Evolutionary conservation across 1,140 invertebrate species (phyloP).

Genomic region (Drusus annulatus): DNA sequence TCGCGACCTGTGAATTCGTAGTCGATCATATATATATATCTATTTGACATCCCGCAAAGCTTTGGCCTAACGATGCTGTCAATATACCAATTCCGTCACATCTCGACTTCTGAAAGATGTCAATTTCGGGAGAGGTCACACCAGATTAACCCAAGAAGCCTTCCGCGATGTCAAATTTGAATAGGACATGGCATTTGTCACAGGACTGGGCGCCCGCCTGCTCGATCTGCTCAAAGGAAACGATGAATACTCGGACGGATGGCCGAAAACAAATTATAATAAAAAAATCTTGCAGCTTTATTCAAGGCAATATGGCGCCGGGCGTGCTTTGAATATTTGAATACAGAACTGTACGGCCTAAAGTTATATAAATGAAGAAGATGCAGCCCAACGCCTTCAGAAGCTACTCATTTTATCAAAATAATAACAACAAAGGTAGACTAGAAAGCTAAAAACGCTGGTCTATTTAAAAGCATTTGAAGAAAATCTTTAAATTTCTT

Average conservation of each 20-base stretch:
- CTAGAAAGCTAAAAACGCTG: too few species aligned
- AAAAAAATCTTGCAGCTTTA: conserved; percentile 24
- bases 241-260: conserved; percentile 13
- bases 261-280: conserved; percentile 31
- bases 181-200: conserved; percentile 24
- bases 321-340: conserved; percentile 30
- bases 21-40: too few species aligned
- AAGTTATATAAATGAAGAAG: too few species aligned
- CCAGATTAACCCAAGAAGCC: background rate
- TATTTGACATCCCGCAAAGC: too few species aligned
- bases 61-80: background rate
- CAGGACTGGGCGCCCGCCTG: background rate
- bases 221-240: background rate
- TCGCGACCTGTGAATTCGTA: too few species aligned
- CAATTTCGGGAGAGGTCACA: background rate
- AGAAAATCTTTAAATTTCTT: too few species aligned
- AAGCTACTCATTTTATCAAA: too few species aligned
- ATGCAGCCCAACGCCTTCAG: too few species aligned
- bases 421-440: too few species aligned
- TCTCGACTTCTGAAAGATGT: background rate
- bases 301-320: conserved; percentile 29
- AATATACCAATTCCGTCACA: background rate
- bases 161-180: conserved; percentile 13
- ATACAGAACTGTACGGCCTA: background rate
- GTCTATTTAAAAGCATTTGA: too few species aligned